Conservation (phyloP, 2,888 invertebrate species). For the Automeris io region DNA sequence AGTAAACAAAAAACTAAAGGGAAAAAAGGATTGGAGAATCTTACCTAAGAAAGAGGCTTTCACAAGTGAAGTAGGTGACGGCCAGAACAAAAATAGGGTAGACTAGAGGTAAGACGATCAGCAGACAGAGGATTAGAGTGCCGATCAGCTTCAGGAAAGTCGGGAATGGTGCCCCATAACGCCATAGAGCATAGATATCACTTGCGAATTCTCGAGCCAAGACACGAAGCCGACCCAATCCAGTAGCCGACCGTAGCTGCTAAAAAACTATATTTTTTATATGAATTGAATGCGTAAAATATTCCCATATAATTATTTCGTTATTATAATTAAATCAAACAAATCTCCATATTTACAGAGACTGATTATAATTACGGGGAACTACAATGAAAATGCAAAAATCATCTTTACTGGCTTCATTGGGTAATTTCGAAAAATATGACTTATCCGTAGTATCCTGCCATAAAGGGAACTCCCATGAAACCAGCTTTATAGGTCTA, state of each 20-base stretch:
- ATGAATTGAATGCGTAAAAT: constrained; percentile 1
- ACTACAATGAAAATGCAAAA: too few species aligned
- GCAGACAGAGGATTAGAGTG: constrained; percentile 52
- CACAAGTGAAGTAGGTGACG: constrained; percentile 54
- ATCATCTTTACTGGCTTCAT: too few species aligned
- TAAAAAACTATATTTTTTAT: constrained; percentile 17
- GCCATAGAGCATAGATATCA: constrained; percentile 60
- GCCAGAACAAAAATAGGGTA: constrained; percentile 54
- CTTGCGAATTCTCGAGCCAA: constrained; percentile 47
- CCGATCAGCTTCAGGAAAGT: constrained; percentile 67
- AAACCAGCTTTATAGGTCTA: too few species aligned
- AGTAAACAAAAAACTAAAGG: too few species aligned
- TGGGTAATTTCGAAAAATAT: too few species aligned
- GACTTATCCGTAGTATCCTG: too few species aligned
- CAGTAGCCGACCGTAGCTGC: constrained; percentile 56
- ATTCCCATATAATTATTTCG: not conserved
- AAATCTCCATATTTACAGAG: too few species aligned
- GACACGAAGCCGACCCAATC: constrained; percentile 45
- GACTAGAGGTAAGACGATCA: constrained; percentile 53
- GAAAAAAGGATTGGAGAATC: too few species aligned
- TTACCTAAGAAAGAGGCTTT: constrained; percentile 60
- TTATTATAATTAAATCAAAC: not conserved
- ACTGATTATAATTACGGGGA: too few species aligned
- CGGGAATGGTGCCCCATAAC: constrained; percentile 66
- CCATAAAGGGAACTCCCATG: too few species aligned